phyloP scores from a whole-genome alignment of 2,797 vertebrate genomes.

The Harpagifer antarcticus region DNA sequence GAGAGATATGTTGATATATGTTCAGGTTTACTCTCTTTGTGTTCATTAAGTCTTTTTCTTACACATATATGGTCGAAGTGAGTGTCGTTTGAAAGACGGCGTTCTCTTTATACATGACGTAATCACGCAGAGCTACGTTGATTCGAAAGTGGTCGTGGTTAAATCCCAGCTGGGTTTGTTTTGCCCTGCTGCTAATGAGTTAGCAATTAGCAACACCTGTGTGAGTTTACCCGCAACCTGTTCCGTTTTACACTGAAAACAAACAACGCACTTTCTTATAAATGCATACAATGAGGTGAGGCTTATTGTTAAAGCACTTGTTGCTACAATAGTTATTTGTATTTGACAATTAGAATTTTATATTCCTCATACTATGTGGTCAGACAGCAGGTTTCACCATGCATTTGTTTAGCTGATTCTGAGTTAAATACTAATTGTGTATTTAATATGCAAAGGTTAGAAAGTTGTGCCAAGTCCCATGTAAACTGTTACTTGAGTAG shows the following conservation, averaged over 20 bases:
- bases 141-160: too few species aligned
- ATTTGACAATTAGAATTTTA: not conserved
- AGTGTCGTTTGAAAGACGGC: not conserved
- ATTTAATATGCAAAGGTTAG: slow-evolving; percentile 5
- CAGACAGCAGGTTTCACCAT: slow-evolving; percentile 8
- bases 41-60: not conserved
- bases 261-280: not conserved
- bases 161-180: too few species aligned
- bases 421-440: slow-evolving; percentile 15
- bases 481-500: not conserved
- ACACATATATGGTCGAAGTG: not conserved
- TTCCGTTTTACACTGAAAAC: not conserved
- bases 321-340: slow-evolving; percentile 21
- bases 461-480: not conserved
- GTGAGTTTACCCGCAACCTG: not conserved
- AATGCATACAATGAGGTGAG: not conserved
- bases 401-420: slow-evolving; percentile 20
- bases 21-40: not conserved
- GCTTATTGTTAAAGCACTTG: not conserved
- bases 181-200: not conserved
- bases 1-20: not conserved
- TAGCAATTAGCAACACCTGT: slow-evolving; percentile 10
- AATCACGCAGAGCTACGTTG: too few species aligned
- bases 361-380: slow-evolving; percentile 2
- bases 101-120: too few species aligned